These are phyloP conservation scores for Sylvietta virens DNA, from an alignment of 2,113 vertebrate species.

Conservation along the genomic window DNA sequence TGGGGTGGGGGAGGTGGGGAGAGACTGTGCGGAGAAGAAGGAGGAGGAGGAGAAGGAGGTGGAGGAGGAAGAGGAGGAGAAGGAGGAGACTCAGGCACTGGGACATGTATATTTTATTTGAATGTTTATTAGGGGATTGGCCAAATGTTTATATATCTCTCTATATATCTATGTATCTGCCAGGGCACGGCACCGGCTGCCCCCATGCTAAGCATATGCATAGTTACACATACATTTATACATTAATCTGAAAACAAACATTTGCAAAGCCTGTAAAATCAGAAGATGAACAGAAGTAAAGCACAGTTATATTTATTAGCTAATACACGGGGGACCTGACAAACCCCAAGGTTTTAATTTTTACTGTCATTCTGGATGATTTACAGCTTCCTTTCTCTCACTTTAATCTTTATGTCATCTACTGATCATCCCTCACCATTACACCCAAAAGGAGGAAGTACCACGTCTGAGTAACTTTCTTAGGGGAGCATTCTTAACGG, in stretches of 20 bases:
- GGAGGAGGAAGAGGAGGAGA: neutral
- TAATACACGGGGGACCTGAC: neutral
- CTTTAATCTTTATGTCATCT: neutral
- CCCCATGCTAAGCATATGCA: neutral
- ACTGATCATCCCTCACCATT: neutral
- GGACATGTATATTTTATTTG: constrained; percentile 43
- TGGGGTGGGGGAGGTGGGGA: constrained; percentile 38
- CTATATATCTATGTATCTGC: too few species aligned
- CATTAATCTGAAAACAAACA: constrained; percentile 28
- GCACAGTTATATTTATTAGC: constrained; percentile 25
- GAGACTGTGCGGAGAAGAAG: neutral
- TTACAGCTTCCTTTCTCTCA: neutral
- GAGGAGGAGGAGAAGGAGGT: neutral
- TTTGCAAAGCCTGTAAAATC: neutral
- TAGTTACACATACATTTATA: neutral
- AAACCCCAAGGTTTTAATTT: constrained; percentile 56
- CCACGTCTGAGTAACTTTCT: neutral
- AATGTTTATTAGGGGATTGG: neutral
- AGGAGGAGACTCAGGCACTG: constrained; percentile 31
- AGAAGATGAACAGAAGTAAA: neutral
- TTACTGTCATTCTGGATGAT: constrained; percentile 38
- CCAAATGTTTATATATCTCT: neutral
- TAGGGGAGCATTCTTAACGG: neutral
- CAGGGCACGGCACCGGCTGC: fast-evolving
- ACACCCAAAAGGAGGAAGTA: neutral